These are phyloP conservation scores for Coturnix japonica DNA, from an alignment of 2,113 vertebrate genomes.

Conservation along the genomic window DNA sequence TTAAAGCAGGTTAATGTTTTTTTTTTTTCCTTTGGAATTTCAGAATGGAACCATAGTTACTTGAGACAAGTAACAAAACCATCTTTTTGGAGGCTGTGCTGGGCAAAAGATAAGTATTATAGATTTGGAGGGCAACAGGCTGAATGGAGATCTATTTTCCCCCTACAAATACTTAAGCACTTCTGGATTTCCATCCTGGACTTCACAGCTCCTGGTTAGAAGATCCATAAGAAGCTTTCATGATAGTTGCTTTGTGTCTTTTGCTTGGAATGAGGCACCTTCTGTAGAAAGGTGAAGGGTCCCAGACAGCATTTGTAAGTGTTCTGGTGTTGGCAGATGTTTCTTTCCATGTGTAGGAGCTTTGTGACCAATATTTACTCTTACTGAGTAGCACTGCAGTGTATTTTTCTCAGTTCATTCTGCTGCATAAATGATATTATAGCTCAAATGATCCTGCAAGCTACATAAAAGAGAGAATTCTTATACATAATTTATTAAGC, in stretches of 20 bases:
- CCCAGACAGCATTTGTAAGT: neutral
- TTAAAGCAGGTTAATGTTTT: neutral
- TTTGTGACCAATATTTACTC: constrained; percentile 35
- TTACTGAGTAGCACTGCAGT: neutral
- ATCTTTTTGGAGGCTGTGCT: neutral
- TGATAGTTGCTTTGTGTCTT: neutral
- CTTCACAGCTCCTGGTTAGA: neutral
- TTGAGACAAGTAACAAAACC: neutral
- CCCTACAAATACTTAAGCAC: neutral
- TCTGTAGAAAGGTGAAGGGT: neutral
- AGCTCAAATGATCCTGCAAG: neutral
- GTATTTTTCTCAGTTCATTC: constrained; percentile 36
- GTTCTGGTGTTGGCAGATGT: constrained; percentile 31
- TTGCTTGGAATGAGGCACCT: neutral
- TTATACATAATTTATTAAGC: constrained; percentile 54
- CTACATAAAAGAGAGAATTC: constrained; percentile 30
- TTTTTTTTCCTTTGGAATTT: fast-evolving
- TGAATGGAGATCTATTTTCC: neutral
- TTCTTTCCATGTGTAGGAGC: neutral
- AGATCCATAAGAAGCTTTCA: neutral
- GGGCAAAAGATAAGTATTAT: neutral
- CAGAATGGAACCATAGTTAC: neutral
- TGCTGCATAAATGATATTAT: constrained; percentile 22
- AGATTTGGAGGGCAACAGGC: neutral
- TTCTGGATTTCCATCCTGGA: neutral